Conservation (phyloP, 2,797 vertebrate genomes). For the Acrossocheilus wenchowensis region DNA sequence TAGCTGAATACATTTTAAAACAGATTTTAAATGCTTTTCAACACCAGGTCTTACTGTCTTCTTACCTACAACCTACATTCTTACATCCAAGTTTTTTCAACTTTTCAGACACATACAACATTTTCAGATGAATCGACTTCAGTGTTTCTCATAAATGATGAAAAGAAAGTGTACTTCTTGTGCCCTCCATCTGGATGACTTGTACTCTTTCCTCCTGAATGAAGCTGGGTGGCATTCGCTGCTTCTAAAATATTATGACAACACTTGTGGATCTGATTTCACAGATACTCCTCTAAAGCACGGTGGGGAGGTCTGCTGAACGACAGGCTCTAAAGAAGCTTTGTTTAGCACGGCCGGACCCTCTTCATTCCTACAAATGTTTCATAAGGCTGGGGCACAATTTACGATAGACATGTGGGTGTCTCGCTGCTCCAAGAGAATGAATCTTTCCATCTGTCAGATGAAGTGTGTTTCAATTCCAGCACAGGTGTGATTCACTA, state of each 20-base stretch:
- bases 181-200: constrained; percentile 32
- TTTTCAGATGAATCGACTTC: background rate
- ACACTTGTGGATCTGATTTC: constrained; percentile 55
- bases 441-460: background rate
- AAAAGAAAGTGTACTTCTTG: constrained; percentile 12
- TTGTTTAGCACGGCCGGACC: constrained; percentile 43
- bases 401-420: constrained; percentile 16
- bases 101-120: background rate
- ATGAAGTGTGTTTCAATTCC: constrained; percentile 8
- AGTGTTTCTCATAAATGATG: background rate
- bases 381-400: constrained; percentile 19
- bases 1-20: background rate
- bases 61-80: background rate
- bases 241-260: constrained; percentile 62
- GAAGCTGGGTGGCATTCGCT: constrained; percentile 56
- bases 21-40: background rate
- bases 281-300: constrained; percentile 45
- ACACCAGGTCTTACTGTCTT: background rate
- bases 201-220: constrained; percentile 51
- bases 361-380: constrained; percentile 44
- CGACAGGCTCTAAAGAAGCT: constrained; percentile 40
- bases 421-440: constrained; percentile 14
- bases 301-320: constrained; percentile 28
- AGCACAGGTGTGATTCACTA: constrained; percentile 30
- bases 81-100: background rate